phyloP scores from a whole-genome alignment of 1,140 invertebrate species.

The Drosophila simulans region DNA sequence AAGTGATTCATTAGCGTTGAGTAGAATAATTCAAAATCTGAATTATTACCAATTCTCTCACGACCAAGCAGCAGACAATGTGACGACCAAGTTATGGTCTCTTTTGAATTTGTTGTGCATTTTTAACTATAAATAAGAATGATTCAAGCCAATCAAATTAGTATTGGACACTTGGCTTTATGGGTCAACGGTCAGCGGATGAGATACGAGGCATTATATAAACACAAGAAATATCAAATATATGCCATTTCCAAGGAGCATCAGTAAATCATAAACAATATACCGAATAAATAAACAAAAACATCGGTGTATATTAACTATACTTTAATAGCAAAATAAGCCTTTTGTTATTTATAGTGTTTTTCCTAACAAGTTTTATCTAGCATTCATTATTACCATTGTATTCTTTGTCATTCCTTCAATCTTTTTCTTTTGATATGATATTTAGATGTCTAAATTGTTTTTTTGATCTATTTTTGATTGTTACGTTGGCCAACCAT shows the following conservation, averaged over 20 bases:
- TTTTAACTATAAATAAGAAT: conserved; percentile 57
- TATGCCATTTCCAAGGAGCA: not conserved
- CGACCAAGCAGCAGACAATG: conserved; percentile 65
- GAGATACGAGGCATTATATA: conserved; percentile 9
- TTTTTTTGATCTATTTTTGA: conserved; percentile 30
- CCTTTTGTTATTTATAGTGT: too few relatives aligned
- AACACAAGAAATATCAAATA: conserved; percentile 38
- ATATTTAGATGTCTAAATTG: conserved; percentile 4
- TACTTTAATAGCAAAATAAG: not conserved
- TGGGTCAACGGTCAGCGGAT: not conserved
- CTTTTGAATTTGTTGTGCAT: conserved; percentile 40
- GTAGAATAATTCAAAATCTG: conserved; percentile 47
- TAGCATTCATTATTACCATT: too few relatives aligned
- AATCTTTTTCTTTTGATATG: not conserved
- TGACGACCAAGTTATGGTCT: conserved; percentile 60
- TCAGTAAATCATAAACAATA: conserved; percentile 2
- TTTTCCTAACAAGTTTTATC: too few relatives aligned
- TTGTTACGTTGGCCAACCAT: conserved; percentile 15
- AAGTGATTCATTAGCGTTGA: conserved; percentile 73
- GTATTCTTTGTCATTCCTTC: too few relatives aligned
- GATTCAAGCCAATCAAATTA: conserved; percentile 56
- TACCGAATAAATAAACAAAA: not conserved
- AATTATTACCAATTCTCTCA: conserved; percentile 49
- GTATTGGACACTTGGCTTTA: conserved; percentile 38
- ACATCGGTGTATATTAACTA: not conserved